Conservation (phyloP, 1,140 invertebrate species). For the Scaptodrosophila lebanonensis region DNA sequence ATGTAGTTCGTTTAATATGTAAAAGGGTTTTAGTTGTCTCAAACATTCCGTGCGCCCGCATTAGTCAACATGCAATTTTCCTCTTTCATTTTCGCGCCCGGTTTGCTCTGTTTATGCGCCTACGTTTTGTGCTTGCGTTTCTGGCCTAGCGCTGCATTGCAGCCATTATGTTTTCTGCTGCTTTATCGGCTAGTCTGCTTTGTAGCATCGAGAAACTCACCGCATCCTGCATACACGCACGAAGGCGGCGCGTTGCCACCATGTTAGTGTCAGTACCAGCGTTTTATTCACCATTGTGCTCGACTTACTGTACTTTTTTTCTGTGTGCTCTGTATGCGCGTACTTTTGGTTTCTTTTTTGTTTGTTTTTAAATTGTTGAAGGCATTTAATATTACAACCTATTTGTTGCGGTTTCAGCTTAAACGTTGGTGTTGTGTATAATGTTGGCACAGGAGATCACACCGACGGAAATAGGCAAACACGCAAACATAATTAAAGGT, state of each 20-base stretch:
- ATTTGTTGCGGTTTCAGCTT: slow-evolving; percentile 1
- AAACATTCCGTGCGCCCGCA: no score
- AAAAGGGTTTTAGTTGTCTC: no score
- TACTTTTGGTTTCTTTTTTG: slow-evolving; percentile 30
- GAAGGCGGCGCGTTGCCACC: slow-evolving; percentile 40
- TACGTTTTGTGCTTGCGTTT: slow-evolving; percentile 28
- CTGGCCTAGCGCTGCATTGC: slow-evolving; percentile 43
- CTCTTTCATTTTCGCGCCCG: slow-evolving; percentile 35
- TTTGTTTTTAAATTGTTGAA: slow-evolving; percentile 46
- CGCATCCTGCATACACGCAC: slow-evolving; percentile 30
- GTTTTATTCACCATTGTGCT: slow-evolving; percentile 55
- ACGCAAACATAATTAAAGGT: slow-evolving; percentile 83
- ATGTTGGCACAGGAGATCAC: slow-evolving; percentile 78
- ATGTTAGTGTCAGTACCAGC: slow-evolving; percentile 23
- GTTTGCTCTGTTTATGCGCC: slow-evolving; percentile 34
- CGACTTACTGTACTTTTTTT: slow-evolving; percentile 73
- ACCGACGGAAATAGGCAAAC: slow-evolving; percentile 83
- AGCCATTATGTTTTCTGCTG: slow-evolving; percentile 13
- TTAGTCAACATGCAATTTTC: no score
- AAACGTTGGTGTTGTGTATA: slow-evolving; percentile 42
- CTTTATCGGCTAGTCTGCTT: no score
- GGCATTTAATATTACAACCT: no score
- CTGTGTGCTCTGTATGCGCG: slow-evolving; percentile 39
- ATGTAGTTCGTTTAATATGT: no score
- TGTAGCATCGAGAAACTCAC: slow-evolving; percentile 35